Evolutionary conservation across 2,113 vertebrate species (phyloP), one percentile per base, ranked within the genome.

Genomic region (Anhinga anhinga): DNA sequence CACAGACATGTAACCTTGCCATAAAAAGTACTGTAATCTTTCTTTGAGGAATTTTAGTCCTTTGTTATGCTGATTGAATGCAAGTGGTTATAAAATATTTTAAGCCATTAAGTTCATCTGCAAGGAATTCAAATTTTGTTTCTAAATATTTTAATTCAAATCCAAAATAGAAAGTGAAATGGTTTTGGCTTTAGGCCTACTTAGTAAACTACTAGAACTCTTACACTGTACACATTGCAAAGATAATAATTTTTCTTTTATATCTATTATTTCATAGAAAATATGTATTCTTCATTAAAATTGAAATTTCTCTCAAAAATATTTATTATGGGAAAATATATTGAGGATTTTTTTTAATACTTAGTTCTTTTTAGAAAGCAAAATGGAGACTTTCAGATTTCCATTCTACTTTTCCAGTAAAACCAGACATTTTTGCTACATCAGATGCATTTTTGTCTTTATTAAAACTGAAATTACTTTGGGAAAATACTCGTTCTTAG

Each of bases 271-370:
- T 67, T 50, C 8, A 34, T 34, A 47, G 13, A 58, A 32, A 63
- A 42, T 21, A 30, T 15, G 2, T 15, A 11, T 74, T 88, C 72
- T 70, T 17, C 13, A 86, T 72, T 21, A 45, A 66, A 78, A 72
- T 40, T 1, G 1, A 1, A 42, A 14, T 40, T 89, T 50, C 6
- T 73, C 5, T 32, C 5, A 1, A 76, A 42, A 38, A 30, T 26
- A 16, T 4, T 49, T 50, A 42, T 53, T 71, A 15, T 59, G 8
- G 2, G 17, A 71, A 52, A 53, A 63, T 47, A 47, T 6, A 26
- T 6, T 5, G 2, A 3, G 5, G 11, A 44, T 32, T 61, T 3
- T 2, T 12, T 4, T 67, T 34, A 40, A 29, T 10, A 67, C 2
- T 42, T 47, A 44, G 2, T 3, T 47, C 1, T 38, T 44, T 67